Conservation (phyloP, 1,140 invertebrate species). For the Himalopsyche phryganea region DNA sequence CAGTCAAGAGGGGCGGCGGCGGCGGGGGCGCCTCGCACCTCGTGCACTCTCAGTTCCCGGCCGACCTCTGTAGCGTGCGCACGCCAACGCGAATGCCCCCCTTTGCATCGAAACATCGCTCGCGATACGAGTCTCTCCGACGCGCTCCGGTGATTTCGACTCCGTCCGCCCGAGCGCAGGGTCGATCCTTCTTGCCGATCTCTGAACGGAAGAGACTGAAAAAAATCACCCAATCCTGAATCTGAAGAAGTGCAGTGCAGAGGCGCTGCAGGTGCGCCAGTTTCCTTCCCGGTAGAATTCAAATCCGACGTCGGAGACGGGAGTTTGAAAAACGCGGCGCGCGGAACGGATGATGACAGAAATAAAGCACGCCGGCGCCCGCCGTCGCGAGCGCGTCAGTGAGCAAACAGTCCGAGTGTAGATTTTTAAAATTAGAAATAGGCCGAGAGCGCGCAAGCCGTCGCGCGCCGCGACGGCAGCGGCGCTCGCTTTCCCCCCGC, state of each 20-base stretch:
- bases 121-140: too few species aligned
- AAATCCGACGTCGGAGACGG: neutral
- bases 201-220: too few species aligned
- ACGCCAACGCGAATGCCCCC: constrained; percentile 10
- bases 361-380: constrained; percentile 25
- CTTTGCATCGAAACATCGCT: neutral
- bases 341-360: constrained; percentile 22
- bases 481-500: constrained; percentile 1
- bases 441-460: constrained; percentile 17
- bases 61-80: constrained; percentile 19
- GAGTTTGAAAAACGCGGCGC: constrained; percentile 18
- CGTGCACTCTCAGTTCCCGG: constrained; percentile 24
- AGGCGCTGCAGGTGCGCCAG: constrained; percentile 1
- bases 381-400: constrained; percentile 24
- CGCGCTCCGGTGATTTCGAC: too few species aligned
- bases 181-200: too few species aligned
- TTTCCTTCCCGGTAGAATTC: neutral
- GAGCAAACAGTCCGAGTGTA: constrained; percentile 26
- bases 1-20: constrained; percentile 5
- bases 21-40: neutral
- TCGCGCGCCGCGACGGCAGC: constrained; percentile 5
- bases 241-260: neutral
- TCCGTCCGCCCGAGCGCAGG: too few species aligned
- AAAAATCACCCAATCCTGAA: too few species aligned
- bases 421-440: constrained; percentile 29